Evolutionary conservation across 2,797 vertebrate species (phyloP), one percentile per base, ranked within the genome.

Genomic region (Lemur catta): DNA sequence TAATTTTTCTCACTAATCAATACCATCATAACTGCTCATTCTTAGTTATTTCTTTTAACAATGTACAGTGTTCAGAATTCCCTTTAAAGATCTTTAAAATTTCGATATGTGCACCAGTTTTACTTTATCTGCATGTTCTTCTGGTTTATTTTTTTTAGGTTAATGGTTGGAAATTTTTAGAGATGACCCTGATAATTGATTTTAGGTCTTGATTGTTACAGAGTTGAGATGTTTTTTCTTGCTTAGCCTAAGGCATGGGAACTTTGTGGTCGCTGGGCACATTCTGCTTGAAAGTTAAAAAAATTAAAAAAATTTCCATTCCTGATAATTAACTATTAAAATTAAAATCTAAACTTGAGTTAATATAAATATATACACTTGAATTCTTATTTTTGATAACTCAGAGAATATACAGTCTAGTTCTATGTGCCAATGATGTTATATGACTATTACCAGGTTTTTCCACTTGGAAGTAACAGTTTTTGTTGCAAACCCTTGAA

Each of bases 1-100:
- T 46, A 84, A 33, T 93, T 96, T 89, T 93, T 89, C 80, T 95
- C 84, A 55, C 10, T 55, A 20, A 17, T 84, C 87, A 63, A 30
- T 1, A 61, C 10, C 2, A 61, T 74, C 7, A 52, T 41, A 52
- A 89, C 46, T 75, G 59, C 33, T 57, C 74, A 61, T 87, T 75
- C 55, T 78, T 82, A 63, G 28, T 92, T 87, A 59, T 48, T 89
- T 95, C 88, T 89, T 67, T 74, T 55, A 92, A 57, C 30, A 80
- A 59, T 74, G 17, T 71, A 33, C 17, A 65, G 50, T 61, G 7
- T 48, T 7, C 67, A 63, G 4, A 81, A 50, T 89, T 90, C 12
- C 26, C 30, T 90, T 79, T 78, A 59, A 87, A 84, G 30, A 80
- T 55, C 33, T 76, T 92, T 69, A 38, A 74, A 57, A 28, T 90